Evolutionary conservation across 2,113 vertebrate species (phyloP).

Genomic region (Callopanchax toddi): DNA sequence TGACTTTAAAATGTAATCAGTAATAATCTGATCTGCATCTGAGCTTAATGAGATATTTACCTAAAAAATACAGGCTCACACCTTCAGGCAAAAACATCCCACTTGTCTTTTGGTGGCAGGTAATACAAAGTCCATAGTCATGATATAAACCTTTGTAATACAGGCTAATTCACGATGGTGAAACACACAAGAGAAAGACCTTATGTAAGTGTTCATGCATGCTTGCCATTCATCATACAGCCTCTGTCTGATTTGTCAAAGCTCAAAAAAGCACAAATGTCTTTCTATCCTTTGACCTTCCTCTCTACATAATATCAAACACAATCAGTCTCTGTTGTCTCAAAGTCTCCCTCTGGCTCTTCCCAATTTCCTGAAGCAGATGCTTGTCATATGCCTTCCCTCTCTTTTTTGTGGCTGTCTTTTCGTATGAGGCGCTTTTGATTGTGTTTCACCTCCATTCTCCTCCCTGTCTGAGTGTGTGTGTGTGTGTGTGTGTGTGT

Average conservation of each 20-base stretch:
- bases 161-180: slow-evolving; percentile 12
- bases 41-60: no score
- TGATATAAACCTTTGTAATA: not conserved
- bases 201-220: not conserved
- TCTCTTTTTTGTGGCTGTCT: slow-evolving; percentile 12
- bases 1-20: no score
- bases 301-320: slow-evolving; percentile 45
- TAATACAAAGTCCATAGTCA: not conserved
- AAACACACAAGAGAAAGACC: not conserved
- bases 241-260: slow-evolving; percentile 34
- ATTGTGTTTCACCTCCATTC: slow-evolving; percentile 45
- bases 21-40: no score
- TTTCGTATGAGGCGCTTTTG: slow-evolving; percentile 44
- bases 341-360: slow-evolving; percentile 1
- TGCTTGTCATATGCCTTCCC: slow-evolving; percentile 31
- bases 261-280: slow-evolving; percentile 25
- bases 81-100: no score
- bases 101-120: no score
- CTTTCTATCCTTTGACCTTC: slow-evolving; percentile 48
- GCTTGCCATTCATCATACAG: slow-evolving; percentile 12
- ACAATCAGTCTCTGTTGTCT: slow-evolving; percentile 21
- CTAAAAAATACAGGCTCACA: no score
- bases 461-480: slow-evolving; percentile 25
- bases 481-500: slow-evolving; percentile 18
- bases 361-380: slow-evolving; percentile 24